Evolutionary conservation across 2,113 vertebrate species (phyloP).

Genomic region (Solea senegalensis): DNA sequence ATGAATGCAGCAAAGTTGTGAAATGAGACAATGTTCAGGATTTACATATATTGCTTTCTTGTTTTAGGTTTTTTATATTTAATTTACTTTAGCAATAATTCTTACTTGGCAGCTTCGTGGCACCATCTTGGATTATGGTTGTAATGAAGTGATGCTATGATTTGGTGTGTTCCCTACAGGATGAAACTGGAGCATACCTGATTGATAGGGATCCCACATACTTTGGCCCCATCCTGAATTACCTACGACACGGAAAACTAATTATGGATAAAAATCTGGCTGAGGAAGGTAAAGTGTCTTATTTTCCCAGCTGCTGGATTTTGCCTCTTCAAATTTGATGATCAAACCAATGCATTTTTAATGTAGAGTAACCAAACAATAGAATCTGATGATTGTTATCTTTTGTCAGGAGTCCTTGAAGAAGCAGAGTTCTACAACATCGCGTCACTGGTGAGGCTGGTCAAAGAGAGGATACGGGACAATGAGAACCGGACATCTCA

Average conservation of each 20-base stretch:
- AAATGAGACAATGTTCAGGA: too few species aligned
- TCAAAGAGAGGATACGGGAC: constrained; percentile 97
- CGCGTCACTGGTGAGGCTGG: constrained; percentile 92
- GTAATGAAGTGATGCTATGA: too few species aligned
- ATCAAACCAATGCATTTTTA: too few species aligned
- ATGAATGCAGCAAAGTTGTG: too few species aligned
- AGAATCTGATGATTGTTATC: background rate
- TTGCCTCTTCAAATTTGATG: background rate
- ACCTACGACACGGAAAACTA: constrained; percentile 98
- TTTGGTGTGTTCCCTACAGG: constrained; percentile 76
- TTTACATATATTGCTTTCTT: too few species aligned
- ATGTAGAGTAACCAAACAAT: background rate
- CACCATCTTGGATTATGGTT: too few species aligned
- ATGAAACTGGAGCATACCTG: constrained; percentile 96
- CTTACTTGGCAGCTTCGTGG: too few species aligned
- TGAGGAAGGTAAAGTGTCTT: constrained; percentile 88
- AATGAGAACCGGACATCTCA: constrained; percentile 98
- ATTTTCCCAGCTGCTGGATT: background rate
- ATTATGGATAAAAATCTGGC: constrained; percentile 98
- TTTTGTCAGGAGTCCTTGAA: constrained; percentile 90
- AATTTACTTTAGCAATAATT: too few species aligned
- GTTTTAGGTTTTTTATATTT: too few species aligned
- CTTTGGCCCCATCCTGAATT: constrained; percentile 98
- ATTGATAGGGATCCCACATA: constrained; percentile 98
- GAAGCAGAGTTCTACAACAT: constrained; percentile 99